Conservation (phyloP, 2,797 vertebrate genomes). For the Babyrousa celebensis region DNA sequence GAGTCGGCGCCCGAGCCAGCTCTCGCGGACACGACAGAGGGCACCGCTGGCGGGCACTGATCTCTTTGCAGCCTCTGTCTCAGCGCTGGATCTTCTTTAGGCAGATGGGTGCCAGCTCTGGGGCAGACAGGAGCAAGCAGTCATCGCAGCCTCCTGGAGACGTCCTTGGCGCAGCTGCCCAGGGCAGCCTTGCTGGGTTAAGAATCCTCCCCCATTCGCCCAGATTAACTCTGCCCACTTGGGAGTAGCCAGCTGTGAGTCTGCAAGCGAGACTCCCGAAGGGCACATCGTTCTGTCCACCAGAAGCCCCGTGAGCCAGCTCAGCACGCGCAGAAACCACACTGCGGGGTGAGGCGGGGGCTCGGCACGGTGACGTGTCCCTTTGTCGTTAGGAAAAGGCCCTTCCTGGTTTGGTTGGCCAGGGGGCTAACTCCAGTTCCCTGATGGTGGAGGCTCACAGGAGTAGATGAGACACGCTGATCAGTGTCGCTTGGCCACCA, state of each 20-base stretch:
- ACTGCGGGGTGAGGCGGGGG: neutral
- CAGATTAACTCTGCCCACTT: neutral
- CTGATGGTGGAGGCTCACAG: neutral
- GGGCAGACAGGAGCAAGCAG: neutral
- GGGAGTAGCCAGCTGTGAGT: neutral
- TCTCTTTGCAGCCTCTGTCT: neutral
- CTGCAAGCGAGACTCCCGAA: neutral
- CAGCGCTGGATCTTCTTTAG: neutral
- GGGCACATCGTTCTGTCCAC: neutral
- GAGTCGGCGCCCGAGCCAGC: neutral
- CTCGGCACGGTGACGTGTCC: neutral
- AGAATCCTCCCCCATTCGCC: neutral
- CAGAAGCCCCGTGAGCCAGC: neutral
- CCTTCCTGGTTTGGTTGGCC: neutral
- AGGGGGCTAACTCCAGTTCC: neutral
- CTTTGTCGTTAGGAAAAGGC: neutral
- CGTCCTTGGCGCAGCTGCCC: neutral
- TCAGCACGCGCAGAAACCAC: neutral
- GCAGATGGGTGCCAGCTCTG: constrained; percentile 17
- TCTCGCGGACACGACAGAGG: too few species aligned
- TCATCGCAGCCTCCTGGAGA: neutral
- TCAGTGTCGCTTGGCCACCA: neutral
- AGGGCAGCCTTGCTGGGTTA: neutral
- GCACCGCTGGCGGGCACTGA: neutral
- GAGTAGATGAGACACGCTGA: neutral